phyloP scores from a whole-genome alignment of 2,797 vertebrate genomes.

The Labeo calbasu region DNA sequence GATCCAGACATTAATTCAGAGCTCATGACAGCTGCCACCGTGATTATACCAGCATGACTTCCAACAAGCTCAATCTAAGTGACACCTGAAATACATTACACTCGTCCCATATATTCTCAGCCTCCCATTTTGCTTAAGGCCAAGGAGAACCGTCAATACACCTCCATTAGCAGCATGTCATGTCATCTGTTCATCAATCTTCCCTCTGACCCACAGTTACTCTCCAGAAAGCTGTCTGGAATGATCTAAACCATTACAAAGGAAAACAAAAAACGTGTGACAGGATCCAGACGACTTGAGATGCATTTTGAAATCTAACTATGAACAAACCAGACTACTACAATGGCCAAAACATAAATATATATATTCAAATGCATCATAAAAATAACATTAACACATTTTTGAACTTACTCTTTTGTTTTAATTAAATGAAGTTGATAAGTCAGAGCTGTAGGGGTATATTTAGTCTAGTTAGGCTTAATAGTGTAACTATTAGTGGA shows the following conservation, averaged over 20 bases:
- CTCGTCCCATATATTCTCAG: neutral
- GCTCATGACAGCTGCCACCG: slow-evolving; percentile 2
- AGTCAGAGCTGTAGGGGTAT: neutral
- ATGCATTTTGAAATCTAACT: neutral
- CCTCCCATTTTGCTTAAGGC: neutral
- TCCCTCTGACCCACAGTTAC: neutral
- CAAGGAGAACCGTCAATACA: neutral
- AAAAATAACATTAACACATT: neutral
- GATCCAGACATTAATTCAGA: neutral
- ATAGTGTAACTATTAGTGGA: neutral
- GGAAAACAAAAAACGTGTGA: neutral
- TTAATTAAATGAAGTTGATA: neutral
- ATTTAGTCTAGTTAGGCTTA: too few relatives aligned
- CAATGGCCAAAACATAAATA: neutral
- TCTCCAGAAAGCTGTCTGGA: neutral
- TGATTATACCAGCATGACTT: neutral
- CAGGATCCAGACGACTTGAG: neutral
- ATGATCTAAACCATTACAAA: neutral
- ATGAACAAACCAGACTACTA: neutral
- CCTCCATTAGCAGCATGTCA: neutral
- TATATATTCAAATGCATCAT: neutral
- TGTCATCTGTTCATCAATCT: neutral
- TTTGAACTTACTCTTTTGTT: neutral
- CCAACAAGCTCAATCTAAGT: neutral
- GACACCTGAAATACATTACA: neutral